These are phyloP conservation scores for Meiosimyza decipiens DNA, from an alignment of 2,888 invertebrate species.

Conservation along the genomic window DNA sequence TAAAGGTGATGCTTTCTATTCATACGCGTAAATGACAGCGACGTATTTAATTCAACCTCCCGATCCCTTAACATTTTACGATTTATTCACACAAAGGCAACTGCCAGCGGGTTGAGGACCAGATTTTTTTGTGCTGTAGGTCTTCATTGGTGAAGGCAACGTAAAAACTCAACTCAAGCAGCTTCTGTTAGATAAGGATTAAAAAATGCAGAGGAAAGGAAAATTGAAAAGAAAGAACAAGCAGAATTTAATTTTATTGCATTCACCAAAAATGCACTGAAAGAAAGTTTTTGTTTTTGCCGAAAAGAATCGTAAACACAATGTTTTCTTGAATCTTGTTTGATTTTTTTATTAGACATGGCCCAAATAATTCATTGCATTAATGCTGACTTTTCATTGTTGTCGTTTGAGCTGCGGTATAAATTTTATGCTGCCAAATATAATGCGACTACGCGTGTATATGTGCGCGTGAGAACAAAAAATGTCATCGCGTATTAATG, in stretches of 20 bases:
- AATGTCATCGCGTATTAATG: conserved; percentile 37
- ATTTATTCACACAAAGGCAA: conserved; percentile 1
- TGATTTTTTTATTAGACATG: background rate
- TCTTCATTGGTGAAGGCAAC: background rate
- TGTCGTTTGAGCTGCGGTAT: background rate
- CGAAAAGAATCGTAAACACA: background rate
- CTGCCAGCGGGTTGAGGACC: background rate
- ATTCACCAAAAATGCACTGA: conserved; percentile 6
- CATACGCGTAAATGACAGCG: too few species aligned
- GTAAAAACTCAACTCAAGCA: conserved; percentile 6
- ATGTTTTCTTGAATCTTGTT: background rate
- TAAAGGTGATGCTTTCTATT: too few species aligned
- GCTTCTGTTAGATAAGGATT: background rate
- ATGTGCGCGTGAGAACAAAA: conserved; percentile 4
- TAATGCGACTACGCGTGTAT: background rate
- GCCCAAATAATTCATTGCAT: conserved; percentile 26
- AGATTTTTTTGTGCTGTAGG: conserved; percentile 1
- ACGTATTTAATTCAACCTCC: background rate
- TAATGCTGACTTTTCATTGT: background rate
- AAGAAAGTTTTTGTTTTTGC: background rate
- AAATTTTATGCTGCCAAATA: conserved; percentile 2
- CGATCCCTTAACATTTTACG: background rate
- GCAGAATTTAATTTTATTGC: background rate
- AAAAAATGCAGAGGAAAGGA: background rate
- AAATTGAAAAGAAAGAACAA: background rate